Percentiles rank a stretch among this genome's conserved stretches.
Conservation (phyloP, 2,888 invertebrate genomes). For the Acronicta leporina region DNA sequence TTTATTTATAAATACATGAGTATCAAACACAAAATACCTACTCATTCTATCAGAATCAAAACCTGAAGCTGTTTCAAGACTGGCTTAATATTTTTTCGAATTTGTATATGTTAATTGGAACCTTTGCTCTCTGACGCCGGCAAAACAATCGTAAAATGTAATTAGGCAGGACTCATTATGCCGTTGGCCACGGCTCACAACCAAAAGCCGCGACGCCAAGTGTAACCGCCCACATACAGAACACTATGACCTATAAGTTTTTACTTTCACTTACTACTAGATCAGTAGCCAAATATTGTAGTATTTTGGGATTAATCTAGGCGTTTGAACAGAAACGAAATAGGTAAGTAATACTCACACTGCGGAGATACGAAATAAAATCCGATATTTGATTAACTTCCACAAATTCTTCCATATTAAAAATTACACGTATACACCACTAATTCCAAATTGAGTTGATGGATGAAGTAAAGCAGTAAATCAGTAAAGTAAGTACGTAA, state of each 20-base stretch:
- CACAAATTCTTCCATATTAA: conserved; percentile 89
- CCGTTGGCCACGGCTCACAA: conserved; percentile 20
- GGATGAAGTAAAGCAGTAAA: neutral
- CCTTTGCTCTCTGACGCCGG: conserved; percentile 38
- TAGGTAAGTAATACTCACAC: conserved; percentile 90
- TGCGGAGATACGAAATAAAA: conserved; percentile 93
- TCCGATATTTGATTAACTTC: conserved; percentile 93
- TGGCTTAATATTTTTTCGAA: neutral
- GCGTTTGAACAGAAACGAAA: too few relatives aligned
- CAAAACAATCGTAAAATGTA: conserved; percentile 47
- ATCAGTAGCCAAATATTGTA: conserved; percentile 9
- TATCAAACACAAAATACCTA: too few relatives aligned
- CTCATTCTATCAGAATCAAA: too few relatives aligned
- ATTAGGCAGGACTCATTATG: conserved; percentile 19
- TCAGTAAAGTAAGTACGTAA: neutral
- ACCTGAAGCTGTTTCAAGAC: too few relatives aligned
- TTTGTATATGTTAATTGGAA: conserved; percentile 26
- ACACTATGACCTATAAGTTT: conserved; percentile 7
- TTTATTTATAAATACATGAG: too few relatives aligned
- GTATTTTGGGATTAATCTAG: too few relatives aligned
- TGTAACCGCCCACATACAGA: conserved; percentile 25
- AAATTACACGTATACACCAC: conserved; percentile 44
- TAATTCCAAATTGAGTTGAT: conserved; percentile 20
- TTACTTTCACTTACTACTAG: neutral
- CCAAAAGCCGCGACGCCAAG: conserved; percentile 18